These are phyloP conservation scores for Oreochromis tanganicae DNA, from an alignment of 2,113 vertebrate species.

Conservation along the genomic window DNA sequence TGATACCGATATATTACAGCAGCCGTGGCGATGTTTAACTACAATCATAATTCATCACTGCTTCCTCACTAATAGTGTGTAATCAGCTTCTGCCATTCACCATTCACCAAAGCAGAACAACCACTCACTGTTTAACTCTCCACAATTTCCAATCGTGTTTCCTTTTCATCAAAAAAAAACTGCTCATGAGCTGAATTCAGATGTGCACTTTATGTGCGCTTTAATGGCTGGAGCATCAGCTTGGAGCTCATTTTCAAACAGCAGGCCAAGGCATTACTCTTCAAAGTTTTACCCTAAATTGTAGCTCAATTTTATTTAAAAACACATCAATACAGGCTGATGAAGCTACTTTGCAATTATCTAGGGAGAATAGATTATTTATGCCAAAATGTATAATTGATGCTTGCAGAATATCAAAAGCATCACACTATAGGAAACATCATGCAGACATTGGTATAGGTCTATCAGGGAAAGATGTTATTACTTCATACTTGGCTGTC, in stretches of 20 bases:
- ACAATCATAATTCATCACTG: constrained; percentile 16
- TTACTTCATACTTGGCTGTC: constrained; percentile 48
- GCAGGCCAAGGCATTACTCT: neutral
- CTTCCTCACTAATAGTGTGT: neutral
- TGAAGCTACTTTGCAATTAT: constrained; percentile 13
- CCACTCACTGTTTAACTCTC: neutral
- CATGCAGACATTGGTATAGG: constrained; percentile 3
- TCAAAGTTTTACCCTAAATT: neutral
- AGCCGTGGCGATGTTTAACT: neutral
- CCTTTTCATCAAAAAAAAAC: neutral
- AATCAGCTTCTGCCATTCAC: constrained; percentile 22
- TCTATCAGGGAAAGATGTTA: constrained; percentile 37
- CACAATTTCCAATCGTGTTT: neutral
- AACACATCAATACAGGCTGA: constrained; percentile 7
- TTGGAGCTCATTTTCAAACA: neutral
- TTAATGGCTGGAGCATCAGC: neutral
- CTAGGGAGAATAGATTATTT: constrained; percentile 38
- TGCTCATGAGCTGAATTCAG: neutral
- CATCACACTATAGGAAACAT: constrained; percentile 19
- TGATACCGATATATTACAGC: constrained; percentile 13
- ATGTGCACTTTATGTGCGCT: neutral
- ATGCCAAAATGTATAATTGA: constrained; percentile 48
- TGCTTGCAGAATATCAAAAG: constrained; percentile 25
- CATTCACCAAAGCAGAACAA: neutral
- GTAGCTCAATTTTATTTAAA: neutral